Conservation (phyloP, 2,113 vertebrate genomes). For the Coregonus clupeaformis region DNA sequence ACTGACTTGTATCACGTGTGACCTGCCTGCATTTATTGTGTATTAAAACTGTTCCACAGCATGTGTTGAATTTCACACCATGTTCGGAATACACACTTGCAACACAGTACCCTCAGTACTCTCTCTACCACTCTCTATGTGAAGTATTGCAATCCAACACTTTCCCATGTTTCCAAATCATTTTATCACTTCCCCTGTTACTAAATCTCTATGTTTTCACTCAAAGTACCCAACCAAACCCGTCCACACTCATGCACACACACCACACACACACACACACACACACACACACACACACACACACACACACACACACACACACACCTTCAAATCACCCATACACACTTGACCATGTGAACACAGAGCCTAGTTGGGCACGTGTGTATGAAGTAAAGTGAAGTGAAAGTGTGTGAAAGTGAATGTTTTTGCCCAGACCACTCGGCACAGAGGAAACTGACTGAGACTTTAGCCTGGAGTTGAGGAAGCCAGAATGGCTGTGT, state of each 20-base stretch:
- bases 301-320: background rate
- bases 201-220: background rate
- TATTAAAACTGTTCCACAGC: background rate
- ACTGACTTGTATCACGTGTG: too few relatives aligned
- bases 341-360: background rate
- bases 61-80: too few relatives aligned
- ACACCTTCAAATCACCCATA: background rate
- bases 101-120: too few relatives aligned
- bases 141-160: slow-evolving; percentile 15
- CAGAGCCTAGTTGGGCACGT: slow-evolving; percentile 23
- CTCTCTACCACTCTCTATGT: too few relatives aligned
- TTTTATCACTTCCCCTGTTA: slow-evolving; percentile 45
- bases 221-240: background rate
- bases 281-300: too few relatives aligned
- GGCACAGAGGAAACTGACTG: slow-evolving; percentile 60
- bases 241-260: too few relatives aligned
- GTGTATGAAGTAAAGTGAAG: slow-evolving; percentile 49
- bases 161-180: slow-evolving; percentile 38
- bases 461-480: slow-evolving; percentile 50
- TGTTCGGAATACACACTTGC: too few relatives aligned
- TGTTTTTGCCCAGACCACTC: slow-evolving; percentile 53
- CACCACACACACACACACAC: too few relatives aligned
- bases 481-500: slow-evolving; percentile 62
- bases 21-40: background rate
- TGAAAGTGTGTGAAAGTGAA: slow-evolving; percentile 79